Conservation (phyloP, 2,113 vertebrate genomes). For the Cyphomyrus plagiostoma region DNA sequence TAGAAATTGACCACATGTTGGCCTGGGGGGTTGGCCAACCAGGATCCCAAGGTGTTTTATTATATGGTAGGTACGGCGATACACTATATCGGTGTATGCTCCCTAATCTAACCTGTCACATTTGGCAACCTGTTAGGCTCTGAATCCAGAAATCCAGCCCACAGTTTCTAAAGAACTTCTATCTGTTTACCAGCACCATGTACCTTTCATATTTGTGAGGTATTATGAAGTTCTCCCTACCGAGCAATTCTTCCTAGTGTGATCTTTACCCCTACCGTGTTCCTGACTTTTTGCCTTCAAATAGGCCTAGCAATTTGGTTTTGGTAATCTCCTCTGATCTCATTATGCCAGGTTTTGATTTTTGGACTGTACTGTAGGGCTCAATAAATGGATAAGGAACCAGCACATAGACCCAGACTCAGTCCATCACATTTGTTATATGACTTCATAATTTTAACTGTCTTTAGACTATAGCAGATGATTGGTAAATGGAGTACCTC, state of each 20-base stretch:
- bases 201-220: neutral
- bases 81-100: neutral
- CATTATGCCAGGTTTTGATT: neutral
- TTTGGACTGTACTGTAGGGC: neutral
- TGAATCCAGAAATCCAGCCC: neutral
- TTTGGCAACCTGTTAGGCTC: neutral
- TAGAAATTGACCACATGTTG: too few species aligned
- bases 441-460: neutral
- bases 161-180: neutral
- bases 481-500: neutral
- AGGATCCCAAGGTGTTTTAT: neutral
- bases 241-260: neutral
- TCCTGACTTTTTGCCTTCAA: neutral
- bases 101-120: neutral
- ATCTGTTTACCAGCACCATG: too few species aligned
- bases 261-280: neutral
- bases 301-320: neutral
- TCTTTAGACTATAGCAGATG: neutral
- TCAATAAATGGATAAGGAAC: neutral
- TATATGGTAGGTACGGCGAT: too few species aligned
- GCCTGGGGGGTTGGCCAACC: too few species aligned
- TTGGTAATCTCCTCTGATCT: neutral
- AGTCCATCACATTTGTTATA: neutral
- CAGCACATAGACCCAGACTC: neutral
- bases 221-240: neutral